These are phyloP conservation scores for Clamator glandarius DNA, from an alignment of 2,797 vertebrate genomes.

Conservation along the genomic window DNA sequence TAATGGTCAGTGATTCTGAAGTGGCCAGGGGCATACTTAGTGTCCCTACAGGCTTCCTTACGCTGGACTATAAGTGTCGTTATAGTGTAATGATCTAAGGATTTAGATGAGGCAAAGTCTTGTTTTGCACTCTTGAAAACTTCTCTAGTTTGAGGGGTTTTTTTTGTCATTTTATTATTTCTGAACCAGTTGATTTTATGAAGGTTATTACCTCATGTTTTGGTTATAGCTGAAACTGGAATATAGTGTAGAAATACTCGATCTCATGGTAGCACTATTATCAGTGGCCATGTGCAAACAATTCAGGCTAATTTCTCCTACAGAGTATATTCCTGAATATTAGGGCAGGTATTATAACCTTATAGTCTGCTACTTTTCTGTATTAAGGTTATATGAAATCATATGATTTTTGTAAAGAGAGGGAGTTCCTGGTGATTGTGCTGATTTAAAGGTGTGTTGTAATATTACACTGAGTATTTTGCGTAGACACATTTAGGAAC, in stretches of 20 bases:
- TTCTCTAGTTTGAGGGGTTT: background rate
- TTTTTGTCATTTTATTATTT: background rate
- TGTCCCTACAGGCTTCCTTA: background rate
- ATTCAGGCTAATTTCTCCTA: background rate
- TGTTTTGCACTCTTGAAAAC: background rate
- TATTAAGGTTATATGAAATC: background rate
- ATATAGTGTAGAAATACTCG: background rate
- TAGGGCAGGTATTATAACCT: background rate
- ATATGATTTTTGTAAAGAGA: background rate
- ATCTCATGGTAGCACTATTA: background rate
- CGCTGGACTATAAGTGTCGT: fast-evolving
- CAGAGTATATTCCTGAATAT: background rate
- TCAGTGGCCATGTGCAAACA: background rate
- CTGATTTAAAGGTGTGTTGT: background rate
- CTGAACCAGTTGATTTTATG: background rate
- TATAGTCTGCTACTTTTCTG: background rate
- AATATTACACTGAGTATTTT: background rate
- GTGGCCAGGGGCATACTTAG: background rate
- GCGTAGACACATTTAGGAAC: background rate
- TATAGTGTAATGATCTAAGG: background rate
- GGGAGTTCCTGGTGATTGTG: background rate
- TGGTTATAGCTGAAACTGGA: background rate
- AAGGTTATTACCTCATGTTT: fast-evolving
- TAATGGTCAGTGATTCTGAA: background rate
- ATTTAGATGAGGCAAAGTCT: background rate